Base-by-base conservation (phyloP, 2,113 vertebrate species). In the Mirounga angustirostris region DNA sequence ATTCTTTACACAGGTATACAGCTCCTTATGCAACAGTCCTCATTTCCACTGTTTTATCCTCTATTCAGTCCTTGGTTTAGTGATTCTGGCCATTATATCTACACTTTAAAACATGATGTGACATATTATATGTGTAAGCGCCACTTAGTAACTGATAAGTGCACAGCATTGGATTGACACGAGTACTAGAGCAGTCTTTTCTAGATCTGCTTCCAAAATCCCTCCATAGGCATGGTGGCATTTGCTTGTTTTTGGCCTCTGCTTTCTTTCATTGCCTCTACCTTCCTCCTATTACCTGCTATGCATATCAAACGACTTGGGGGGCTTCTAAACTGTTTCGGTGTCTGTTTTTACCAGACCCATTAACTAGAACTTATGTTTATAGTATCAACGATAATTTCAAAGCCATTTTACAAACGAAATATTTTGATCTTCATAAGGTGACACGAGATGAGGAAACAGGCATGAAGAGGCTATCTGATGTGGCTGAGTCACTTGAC, bases 361-460 rank as follows among this genome's bases (percentile, higher is more conserved):
- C 5, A 43, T 46, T 16, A 89, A 33, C 18, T 56, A 18, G 74
- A 46, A 43, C 59, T 90, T 88, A 89, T 71, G 54, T 80, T 76
- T 87, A 54, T 5, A 87, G 56, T 4, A 36, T 40, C 7, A 65
- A 16, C 80, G 18, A 65, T 74, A 7, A 93, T 74, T 89, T 94
- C 26, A 96, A 92, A 92, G 46, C 10, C 10, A 73, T 89, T 93
- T 97, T 80, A 79, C 46, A 82, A 87, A 92, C 40, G 26, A 87
- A 87, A 63, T 81, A 33, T 46, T 85, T 91, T 89, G 52, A 76
- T 74, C 21, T 7, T 94, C 59, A 71, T n/a, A 94, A 88, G 26
- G 4, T 67, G 46, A 30, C 33, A 18, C 61, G n/a, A 59, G 15
- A 67, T 24, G 40, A 87, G 30, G 71, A 94, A 67, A 76, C 16